Percentiles rank a stretch among this genome's conserved stretches.
These are phyloP conservation scores for Oopsacas minuta DNA, from an alignment of 37 sponge, comb jelly and placozoan species.

Conservation along the genomic window DNA sequence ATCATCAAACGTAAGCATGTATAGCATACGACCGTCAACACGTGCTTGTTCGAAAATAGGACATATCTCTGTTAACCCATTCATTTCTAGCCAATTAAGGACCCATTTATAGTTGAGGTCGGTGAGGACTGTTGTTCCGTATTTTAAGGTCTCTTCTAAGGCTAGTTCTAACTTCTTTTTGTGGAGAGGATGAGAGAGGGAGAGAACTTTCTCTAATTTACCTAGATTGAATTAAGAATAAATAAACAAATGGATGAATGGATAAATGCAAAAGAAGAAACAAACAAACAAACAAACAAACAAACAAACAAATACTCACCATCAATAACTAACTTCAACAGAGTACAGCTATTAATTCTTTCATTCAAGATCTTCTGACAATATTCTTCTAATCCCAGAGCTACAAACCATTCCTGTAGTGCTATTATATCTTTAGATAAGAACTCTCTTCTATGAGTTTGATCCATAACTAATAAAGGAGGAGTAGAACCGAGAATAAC, in stretches of 20 bases:
- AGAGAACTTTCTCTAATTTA: neutral
- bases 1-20: neutral
- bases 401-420: neutral
- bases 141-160: neutral
- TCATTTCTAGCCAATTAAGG: conserved; percentile 3
- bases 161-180: neutral
- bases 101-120: conserved; percentile 1
- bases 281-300: neutral
- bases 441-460: neutral
- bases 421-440: neutral
- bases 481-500: neutral
- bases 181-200: conserved; percentile 1
- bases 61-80: neutral
- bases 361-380: neutral
- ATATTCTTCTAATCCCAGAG: neutral
- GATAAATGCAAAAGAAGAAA: neutral
- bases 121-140: neutral
- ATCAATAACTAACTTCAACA: neutral
- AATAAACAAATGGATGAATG: neutral
- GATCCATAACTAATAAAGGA: neutral
- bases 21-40: neutral
- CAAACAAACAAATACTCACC: neutral
- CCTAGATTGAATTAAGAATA: neutral
- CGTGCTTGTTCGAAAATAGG: neutral
- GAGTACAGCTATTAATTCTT: neutral